Evolutionary conservation across 2,797 vertebrate species (phyloP), one percentile per base, ranked within the genome.

Genomic region (Atherinosoma microstoma): DNA sequence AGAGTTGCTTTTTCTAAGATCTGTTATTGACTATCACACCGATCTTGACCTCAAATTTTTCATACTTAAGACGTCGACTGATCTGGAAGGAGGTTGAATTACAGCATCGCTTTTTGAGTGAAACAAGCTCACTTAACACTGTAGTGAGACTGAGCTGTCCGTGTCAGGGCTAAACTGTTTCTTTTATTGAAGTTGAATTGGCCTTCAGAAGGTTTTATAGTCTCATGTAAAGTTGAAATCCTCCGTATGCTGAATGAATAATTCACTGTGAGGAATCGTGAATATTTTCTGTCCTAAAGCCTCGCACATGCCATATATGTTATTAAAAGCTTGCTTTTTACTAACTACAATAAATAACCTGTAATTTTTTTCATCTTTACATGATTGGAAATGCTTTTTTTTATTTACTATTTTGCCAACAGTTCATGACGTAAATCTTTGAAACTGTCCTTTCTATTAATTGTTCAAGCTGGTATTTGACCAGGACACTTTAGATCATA

Each of bases 61-160:
- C 24, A 45, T 32, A 63, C 24, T 42, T 16, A 40, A 24, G 15
- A 4, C n/a, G n/a, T 49, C 45, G 9, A n/a, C 20, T 24, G 0
- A 20, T 3, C 3, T 35, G 3, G 22, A 30, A 40, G 57, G 24
- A 56, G n/a, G 51, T 35, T 57, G 60, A 70, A 66, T 73, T 10
- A 32, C 36, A 40, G 38, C 40, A 42, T 42, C 51, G 38, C 22
- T 20, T 64, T 61, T 66, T 69, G 62, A 34, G 32, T 36, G 42
- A 58, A 73, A 63, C 35, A 62, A 67, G 54, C 10, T 22, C 69
- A 68, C 49, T 62, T 65, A 34, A 67, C 36, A 45, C 36, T 22
- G 65, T 58, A 54, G 53, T 35, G 20, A 60, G 20, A 9, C 51
- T 49, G 29, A 54, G 24, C 60, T 67, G 10, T 69, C 20, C 6